These are phyloP conservation scores for Scarus forsteni DNA, from an alignment of 2,797 vertebrate species.

Conservation along the genomic window DNA sequence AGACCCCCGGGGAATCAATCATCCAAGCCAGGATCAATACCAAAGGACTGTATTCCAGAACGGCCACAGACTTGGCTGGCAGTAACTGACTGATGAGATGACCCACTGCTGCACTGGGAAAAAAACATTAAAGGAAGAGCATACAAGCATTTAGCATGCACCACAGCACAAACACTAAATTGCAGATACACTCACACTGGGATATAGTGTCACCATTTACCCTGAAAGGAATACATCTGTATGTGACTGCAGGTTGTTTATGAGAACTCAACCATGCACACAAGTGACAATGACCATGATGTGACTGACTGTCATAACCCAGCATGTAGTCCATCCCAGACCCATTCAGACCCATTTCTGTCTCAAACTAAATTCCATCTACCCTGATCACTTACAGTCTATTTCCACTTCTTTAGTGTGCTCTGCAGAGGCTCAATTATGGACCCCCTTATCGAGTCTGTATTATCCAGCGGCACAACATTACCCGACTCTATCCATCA, in stretches of 20 bases:
- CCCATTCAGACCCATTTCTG: constrained; percentile 18
- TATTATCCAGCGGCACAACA: constrained; percentile 36
- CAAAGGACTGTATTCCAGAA: constrained; percentile 53
- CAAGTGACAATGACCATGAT: background rate
- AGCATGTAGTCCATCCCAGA: constrained; percentile 1
- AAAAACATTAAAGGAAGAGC: constrained; percentile 40
- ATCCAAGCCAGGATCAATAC: constrained; percentile 73
- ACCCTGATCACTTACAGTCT: constrained; percentile 21
- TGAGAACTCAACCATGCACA: constrained; percentile 21
- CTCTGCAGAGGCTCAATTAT: constrained; percentile 30
- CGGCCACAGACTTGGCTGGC: constrained; percentile 43
- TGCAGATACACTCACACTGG: constrained; percentile 23
- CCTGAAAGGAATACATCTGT: constrained; percentile 30
- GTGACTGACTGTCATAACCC: constrained; percentile 15
- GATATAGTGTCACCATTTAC: constrained; percentile 24
- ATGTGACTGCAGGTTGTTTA: constrained; percentile 15
- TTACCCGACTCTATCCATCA: constrained; percentile 53
- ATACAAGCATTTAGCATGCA: constrained; percentile 39
- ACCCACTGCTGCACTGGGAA: constrained; percentile 27
- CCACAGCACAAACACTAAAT: constrained; percentile 27
- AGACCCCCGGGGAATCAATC: constrained; percentile 70
- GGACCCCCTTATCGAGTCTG: constrained; percentile 25
- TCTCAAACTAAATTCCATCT: constrained; percentile 30
- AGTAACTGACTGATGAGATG: constrained; percentile 56
- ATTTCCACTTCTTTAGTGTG: constrained; percentile 25